Conservation (phyloP, 2,113 vertebrate genomes). For the Campylorhamphus procurvoides region DNA sequence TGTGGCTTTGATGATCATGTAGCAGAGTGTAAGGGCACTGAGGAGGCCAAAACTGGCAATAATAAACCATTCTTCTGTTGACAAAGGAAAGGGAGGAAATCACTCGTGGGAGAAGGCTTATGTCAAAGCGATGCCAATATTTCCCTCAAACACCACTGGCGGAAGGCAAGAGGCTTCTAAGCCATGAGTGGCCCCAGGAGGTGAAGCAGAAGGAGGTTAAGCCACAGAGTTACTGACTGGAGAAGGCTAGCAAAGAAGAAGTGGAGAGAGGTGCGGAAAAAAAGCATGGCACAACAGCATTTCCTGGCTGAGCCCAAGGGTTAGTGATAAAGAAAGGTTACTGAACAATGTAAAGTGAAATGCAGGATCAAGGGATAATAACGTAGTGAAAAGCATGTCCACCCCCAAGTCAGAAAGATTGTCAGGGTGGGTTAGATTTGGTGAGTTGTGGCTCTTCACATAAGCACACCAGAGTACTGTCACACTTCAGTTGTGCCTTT, state of each 20-base stretch:
- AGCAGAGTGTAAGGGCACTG: slow-evolving; percentile 91
- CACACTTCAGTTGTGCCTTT: not conserved
- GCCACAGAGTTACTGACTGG: slow-evolving; percentile 76
- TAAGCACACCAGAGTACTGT: not conserved
- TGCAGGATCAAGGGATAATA: slow-evolving; percentile 7
- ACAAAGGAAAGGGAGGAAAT: slow-evolving; percentile 91
- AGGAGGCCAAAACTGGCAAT: slow-evolving; percentile 93
- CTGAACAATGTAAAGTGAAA: slow-evolving; percentile 16
- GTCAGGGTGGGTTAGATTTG: slow-evolving; percentile 16
- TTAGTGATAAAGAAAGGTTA: slow-evolving; percentile 32
- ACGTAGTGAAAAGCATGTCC: not conserved
- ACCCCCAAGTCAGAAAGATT: not conserved
- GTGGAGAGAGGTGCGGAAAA: slow-evolving; percentile 71
- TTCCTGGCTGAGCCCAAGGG: slow-evolving; percentile 53
- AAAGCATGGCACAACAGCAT: slow-evolving; percentile 62
- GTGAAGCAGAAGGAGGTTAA: slow-evolving; percentile 80
- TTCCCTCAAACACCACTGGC: slow-evolving; percentile 77
- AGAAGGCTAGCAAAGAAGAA: slow-evolving; percentile 76
- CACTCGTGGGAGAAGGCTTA: slow-evolving; percentile 83
- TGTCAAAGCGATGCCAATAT: slow-evolving; percentile 78
- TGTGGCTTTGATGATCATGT: slow-evolving; percentile 95
- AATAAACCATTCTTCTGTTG: slow-evolving; percentile 97
- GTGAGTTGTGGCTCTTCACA: slow-evolving; percentile 14
- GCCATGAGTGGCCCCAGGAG: slow-evolving; percentile 75
- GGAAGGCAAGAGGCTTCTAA: slow-evolving; percentile 73